Evolutionary conservation across 2,797 vertebrate species (phyloP), one percentile per base, ranked within the genome.

Genomic region (Catostomus latipinnis): DNA sequence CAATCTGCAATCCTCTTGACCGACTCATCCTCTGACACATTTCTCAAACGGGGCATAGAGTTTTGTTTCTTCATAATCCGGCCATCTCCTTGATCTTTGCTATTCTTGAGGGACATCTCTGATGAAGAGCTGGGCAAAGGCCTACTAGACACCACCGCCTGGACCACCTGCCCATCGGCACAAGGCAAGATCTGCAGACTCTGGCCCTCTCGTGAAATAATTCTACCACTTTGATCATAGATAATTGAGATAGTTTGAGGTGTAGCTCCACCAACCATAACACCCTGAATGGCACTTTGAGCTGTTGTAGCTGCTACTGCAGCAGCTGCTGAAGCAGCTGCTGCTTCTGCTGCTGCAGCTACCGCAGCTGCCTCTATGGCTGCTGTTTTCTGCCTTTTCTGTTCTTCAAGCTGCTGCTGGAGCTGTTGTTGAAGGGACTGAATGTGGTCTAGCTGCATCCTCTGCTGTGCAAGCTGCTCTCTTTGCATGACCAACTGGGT

Each of bases 371-470:
- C 86, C 92, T 95, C 92, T 89, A 96, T 93, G 16, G 90, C 94
- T 68, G 92, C 94, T 1, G 93, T 94, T 87, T 99, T 99, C 87
- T 98, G 98, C 67, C 97, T 93, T 90, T 99, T 99, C 87, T 99
- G 98, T 73, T 99, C 98, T 80, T 99, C 96, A 57, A 99, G 91
- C 88, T 99, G 98, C 86, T 98, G 97, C 88, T 99, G 97, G 73
- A 99, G 94, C 86, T 99, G 98, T n/a, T 99, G 98, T 87, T 99
- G 98, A 74, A 99, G 89, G 78, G 97, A 96, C 85, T 99, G 98
- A 74, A 99, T 99, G 89, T 99, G 98, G 87, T 99, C 98, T 0
- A 99, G 93, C 84, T 99, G 98, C 89, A 99, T 93, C 84, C 96
- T 96, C 87, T 99, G 98, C 87, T 99, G 98, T 6, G 98, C 98